These are phyloP conservation scores for Drosophila hamatofila DNA, from an alignment of 2,888 invertebrate genomes.

Conservation along the genomic window DNA sequence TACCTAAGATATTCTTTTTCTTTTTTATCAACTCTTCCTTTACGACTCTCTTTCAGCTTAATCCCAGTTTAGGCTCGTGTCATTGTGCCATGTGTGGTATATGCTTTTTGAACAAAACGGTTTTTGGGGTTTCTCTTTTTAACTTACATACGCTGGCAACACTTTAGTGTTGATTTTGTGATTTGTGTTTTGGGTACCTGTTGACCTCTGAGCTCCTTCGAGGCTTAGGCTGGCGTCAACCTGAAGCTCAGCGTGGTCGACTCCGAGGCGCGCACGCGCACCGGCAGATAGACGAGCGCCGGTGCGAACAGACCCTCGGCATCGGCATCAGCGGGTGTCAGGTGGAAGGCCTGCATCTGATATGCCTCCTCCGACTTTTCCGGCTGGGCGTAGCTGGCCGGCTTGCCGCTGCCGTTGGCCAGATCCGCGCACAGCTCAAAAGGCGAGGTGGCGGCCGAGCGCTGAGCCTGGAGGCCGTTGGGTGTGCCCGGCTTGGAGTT, in stretches of 20 bases:
- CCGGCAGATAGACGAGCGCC: constrained; percentile 97
- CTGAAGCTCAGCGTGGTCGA: constrained; percentile 96
- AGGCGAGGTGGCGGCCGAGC: constrained; percentile 71
- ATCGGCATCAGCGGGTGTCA: constrained; percentile 85
- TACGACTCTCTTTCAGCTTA: not conserved
- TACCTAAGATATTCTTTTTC: too few relatives aligned
- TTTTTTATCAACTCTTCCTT: not conserved
- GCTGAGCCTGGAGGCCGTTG: constrained; percentile 64
- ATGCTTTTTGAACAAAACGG: constrained; percentile 50
- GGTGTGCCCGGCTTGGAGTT: constrained; percentile 60
- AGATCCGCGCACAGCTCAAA: constrained; percentile 78
- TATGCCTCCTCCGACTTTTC: constrained; percentile 74
- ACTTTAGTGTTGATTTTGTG: constrained; percentile 41
- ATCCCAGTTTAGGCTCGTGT: constrained; percentile 15
- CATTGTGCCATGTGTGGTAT: constrained; percentile 37
- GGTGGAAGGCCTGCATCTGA: constrained; percentile 96
- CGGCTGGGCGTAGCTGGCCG: constrained; percentile 89
- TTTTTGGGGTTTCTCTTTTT: constrained; percentile 29
- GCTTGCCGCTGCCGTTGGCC: constrained; percentile 84
- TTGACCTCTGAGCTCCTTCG: not conserved
- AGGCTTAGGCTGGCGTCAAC: constrained; percentile 95
- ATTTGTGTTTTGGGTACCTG: constrained; percentile 6
- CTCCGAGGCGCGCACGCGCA: constrained; percentile 93
- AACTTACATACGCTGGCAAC: constrained; percentile 76
- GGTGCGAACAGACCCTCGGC: constrained; percentile 90